Conservation (phyloP, 2,888 invertebrate genomes). For the Oasisia sp. region DNA sequence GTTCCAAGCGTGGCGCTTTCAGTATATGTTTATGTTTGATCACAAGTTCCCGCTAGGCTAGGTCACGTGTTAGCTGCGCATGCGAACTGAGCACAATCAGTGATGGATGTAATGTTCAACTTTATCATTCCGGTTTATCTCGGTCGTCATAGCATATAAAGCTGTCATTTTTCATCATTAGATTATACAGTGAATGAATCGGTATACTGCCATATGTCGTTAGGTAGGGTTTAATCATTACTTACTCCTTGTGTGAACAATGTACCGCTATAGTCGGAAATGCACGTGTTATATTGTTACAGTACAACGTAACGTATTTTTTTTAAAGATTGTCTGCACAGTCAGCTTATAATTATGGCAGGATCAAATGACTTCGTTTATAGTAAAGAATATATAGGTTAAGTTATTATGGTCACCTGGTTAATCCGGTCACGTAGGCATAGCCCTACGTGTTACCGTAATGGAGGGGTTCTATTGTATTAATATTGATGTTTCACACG, state of each 20-base stretch:
- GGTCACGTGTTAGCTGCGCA: neutral
- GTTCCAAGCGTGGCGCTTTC: conserved; percentile 44
- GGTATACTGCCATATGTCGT: neutral
- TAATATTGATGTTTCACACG: no score
- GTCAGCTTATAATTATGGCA: no score
- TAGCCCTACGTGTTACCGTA: no score
- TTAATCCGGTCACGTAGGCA: no score
- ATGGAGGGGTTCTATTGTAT: no score
- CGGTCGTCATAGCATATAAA: neutral
- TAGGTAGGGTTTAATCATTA: neutral
- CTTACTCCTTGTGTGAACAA: neutral
- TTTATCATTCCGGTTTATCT: neutral
- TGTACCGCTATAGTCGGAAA: neutral
- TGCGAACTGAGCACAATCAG: neutral
- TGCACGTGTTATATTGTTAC: neutral
- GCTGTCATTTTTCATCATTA: no score
- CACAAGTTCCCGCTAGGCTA: conserved; percentile 39
- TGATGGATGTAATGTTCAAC: neutral
- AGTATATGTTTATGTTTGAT: conserved; percentile 42
- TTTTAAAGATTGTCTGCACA: no score
- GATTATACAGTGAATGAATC: no score
- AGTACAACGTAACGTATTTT: neutral
- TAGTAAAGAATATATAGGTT: no score
- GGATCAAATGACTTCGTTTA: no score
- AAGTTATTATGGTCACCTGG: no score